These are phyloP conservation scores for Pseudomyrmex dendroicus DNA, from an alignment of 1,140 invertebrate genomes.

Conservation along the genomic window DNA sequence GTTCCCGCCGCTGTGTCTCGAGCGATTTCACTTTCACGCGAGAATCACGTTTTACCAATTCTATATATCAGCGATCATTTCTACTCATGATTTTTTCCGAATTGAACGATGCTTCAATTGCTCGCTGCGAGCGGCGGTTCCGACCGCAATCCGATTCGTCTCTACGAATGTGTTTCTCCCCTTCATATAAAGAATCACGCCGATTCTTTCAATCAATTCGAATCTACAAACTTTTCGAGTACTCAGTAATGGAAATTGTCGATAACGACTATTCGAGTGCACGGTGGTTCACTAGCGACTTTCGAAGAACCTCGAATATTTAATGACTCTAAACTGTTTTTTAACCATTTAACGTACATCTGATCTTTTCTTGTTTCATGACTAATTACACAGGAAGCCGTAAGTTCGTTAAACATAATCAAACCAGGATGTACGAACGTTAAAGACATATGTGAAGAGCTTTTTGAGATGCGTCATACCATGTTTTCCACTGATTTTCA, in stretches of 20 bases:
- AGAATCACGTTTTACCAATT: slow-evolving; percentile 43
- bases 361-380: slow-evolving; percentile 78
- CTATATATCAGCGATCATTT: slow-evolving; percentile 3
- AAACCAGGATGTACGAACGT: slow-evolving; percentile 75
- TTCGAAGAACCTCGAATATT: slow-evolving; percentile 38
- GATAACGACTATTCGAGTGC: slow-evolving; percentile 63
- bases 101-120: slow-evolving; percentile 51
- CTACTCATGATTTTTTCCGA: slow-evolving; percentile 44
- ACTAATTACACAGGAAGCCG: slow-evolving; percentile 87
- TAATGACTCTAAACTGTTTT: background rate
- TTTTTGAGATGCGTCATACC: slow-evolving; percentile 66
- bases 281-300: slow-evolving; percentile 67
- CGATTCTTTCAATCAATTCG: background rate
- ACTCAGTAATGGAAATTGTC: background rate
- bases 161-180: background rate
- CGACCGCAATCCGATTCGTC: slow-evolving; percentile 36
- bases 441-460: slow-evolving; percentile 86
- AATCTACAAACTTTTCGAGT: background rate
- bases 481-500: slow-evolving; percentile 55
- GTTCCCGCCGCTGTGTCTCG: slow-evolving; percentile 72
- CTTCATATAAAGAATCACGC: slow-evolving; percentile 12
- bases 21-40: slow-evolving; percentile 61
- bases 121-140: slow-evolving; percentile 15
- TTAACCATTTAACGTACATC: slow-evolving; percentile 67
- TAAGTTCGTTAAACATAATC: slow-evolving; percentile 85